phyloP scores from a whole-genome alignment of 1,140 invertebrate species.

The Euwallacea fornicatus region DNA sequence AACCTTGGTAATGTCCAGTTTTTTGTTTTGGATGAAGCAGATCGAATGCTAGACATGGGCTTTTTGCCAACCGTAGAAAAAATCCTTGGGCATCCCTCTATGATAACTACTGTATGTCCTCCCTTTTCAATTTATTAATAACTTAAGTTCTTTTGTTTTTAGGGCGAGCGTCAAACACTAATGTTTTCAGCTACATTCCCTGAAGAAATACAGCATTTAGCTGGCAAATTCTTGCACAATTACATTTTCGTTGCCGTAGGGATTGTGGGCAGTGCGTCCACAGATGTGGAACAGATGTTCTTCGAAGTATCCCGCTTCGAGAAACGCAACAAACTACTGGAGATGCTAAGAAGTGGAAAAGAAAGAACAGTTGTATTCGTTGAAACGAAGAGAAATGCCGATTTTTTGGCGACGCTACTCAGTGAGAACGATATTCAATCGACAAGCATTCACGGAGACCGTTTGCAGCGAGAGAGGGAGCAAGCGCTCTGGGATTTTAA shows the following conservation, averaged over 20 bases:
- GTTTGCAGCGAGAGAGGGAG: conserved; percentile 87
- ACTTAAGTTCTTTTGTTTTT: conserved; percentile 21
- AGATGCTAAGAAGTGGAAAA: conserved; percentile 58
- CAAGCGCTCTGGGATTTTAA: conserved; percentile 83
- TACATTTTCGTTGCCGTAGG: conserved; percentile 87
- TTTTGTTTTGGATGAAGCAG: conserved; percentile 94
- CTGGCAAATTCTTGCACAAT: conserved; percentile 72
- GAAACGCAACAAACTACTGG: conserved; percentile 73
- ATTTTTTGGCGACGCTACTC: conserved; percentile 75
- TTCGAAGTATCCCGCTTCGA: conserved; percentile 71
- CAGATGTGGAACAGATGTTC: conserved; percentile 86
- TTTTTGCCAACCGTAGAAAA: conserved; percentile 77
- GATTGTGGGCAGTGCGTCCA: conserved; percentile 85
- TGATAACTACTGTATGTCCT: conserved; percentile 64
- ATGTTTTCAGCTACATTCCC: conserved; percentile 96
- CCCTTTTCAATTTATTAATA: neutral
- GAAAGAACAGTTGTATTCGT: conserved; percentile 85
- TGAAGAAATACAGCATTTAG: conserved; percentile 76
- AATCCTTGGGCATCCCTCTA: conserved; percentile 73
- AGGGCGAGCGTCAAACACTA: conserved; percentile 73
- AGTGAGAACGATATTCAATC: conserved; percentile 64
- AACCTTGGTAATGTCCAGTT: conserved; percentile 72
- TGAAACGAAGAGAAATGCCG: conserved; percentile 83
- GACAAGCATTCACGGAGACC: conserved; percentile 92
- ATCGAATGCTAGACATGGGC: conserved; percentile 94